phyloP scores from a whole-genome alignment of 2,888 invertebrate species.

The Tetropium fuscum region DNA sequence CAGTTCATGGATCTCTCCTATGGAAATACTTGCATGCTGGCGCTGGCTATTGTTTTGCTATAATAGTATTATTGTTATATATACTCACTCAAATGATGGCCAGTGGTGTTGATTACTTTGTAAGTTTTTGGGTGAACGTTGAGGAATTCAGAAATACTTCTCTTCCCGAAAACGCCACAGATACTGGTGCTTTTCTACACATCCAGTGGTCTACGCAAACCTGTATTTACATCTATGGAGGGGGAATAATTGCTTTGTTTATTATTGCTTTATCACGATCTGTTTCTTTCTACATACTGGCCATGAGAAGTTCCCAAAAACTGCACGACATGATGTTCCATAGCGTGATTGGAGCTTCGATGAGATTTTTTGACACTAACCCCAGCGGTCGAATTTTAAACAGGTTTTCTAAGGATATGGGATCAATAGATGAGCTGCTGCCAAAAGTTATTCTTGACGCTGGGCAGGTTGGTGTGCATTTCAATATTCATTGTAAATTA shows the following conservation, averaged over 20 bases:
- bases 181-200: constrained; percentile 17
- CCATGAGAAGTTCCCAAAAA: constrained; percentile 74
- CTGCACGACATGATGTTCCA: constrained; percentile 81
- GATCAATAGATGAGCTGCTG: constrained; percentile 80
- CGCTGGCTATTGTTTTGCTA: constrained; percentile 69
- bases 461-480: constrained; percentile 66
- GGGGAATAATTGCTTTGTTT: constrained; percentile 56
- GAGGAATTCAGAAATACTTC: constrained; percentile 52
- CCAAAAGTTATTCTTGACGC: constrained; percentile 76
- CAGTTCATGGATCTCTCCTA: constrained; percentile 72
- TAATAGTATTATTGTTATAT: constrained; percentile 67
- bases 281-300: constrained; percentile 73
- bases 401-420: constrained; percentile 87
- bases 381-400: constrained; percentile 85
- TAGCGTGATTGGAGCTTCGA: constrained; percentile 68
- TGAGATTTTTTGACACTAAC: constrained; percentile 87
- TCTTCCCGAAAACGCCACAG: constrained; percentile 20
- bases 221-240: constrained; percentile 74
- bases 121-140: constrained; percentile 74
- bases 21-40: constrained; percentile 69
- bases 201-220: constrained; percentile 57
- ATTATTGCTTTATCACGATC: constrained; percentile 73
- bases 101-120: constrained; percentile 79
- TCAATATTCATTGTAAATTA: too few species aligned
- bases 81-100: constrained; percentile 73